Evolutionary conservation across 2,797 vertebrate genomes (phyloP).

Genomic region (Oreonectes daqikongensis): DNA sequence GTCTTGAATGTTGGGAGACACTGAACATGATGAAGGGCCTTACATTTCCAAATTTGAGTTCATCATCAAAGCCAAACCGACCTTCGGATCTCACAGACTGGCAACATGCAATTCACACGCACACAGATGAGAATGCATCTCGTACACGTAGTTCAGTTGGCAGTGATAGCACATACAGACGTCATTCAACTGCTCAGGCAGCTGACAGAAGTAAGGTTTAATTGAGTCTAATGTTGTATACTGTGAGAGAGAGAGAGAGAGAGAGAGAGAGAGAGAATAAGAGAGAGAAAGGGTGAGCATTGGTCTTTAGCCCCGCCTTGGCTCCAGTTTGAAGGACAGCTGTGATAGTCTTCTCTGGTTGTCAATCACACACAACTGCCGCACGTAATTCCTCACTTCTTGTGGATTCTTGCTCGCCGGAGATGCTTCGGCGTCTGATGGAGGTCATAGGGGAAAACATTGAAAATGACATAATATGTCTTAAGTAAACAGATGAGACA

Average conservation of each 20-base stretch:
- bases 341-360: conserved; percentile 98
- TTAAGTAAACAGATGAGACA: no score
- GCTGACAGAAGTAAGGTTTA: conserved; percentile 18
- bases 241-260: conserved; percentile 7
- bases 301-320: conserved; percentile 83
- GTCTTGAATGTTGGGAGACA: background rate
- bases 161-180: conserved; percentile 46
- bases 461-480: background rate
- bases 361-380: conserved; percentile 96
- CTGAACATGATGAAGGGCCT: conserved; percentile 24
- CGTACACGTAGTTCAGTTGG: conserved; percentile 32
- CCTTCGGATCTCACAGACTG: conserved; percentile 55
- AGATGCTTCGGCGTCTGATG: conserved; percentile 87
- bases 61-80: conserved; percentile 58
- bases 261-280: background rate
- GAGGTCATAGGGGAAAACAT: conserved; percentile 41
- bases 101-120: conserved; percentile 18
- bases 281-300: background rate
- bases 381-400: conserved; percentile 92
- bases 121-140: conserved; percentile 17
- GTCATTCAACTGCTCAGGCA: conserved; percentile 36
- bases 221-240: conserved; percentile 23
- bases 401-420: conserved; percentile 95
- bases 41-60: conserved; percentile 17
- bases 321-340: conserved; percentile 95